These are phyloP conservation scores for Marisa cornuarietis DNA, from an alignment of 1,140 invertebrate species.

Conservation along the genomic window DNA sequence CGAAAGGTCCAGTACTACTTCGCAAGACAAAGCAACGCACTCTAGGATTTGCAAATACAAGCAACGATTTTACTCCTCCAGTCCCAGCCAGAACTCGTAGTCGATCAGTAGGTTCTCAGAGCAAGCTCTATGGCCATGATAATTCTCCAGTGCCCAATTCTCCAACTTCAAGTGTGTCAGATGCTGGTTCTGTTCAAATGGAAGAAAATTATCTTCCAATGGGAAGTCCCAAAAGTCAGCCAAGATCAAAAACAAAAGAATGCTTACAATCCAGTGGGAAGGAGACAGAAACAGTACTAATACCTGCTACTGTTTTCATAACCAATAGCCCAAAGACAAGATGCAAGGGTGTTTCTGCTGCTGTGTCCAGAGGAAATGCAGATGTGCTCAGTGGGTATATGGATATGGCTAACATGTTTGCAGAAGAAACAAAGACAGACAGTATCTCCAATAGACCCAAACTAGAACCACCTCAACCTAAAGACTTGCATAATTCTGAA, in stretches of 20 bases:
- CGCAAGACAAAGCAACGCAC: conserved; percentile 30
- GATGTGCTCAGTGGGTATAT: conserved; percentile 42
- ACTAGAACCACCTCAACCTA: background rate
- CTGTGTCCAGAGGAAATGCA: conserved; percentile 19
- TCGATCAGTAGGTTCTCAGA: conserved; percentile 26
- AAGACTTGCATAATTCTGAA: conserved; percentile 29
- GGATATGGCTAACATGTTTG: conserved; percentile 50
- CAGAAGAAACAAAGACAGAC: conserved; percentile 21
- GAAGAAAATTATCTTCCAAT: conserved; percentile 53
- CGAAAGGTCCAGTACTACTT: conserved; percentile 54
- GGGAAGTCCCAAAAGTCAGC: conserved; percentile 37
- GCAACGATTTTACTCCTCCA: conserved; percentile 34
- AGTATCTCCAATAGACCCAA: conserved; percentile 1
- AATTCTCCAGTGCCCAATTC: conserved; percentile 1
- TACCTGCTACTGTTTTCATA: conserved; percentile 14
- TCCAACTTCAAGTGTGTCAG: conserved; percentile 3
- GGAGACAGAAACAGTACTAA: conserved; percentile 10
- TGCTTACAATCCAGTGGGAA: conserved; percentile 22
- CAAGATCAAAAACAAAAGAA: background rate
- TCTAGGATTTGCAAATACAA: background rate
- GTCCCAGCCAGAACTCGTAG: conserved; percentile 36
- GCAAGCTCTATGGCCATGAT: conserved; percentile 18
- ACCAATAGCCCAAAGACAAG: conserved; percentile 37
- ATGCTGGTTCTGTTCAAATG: background rate
- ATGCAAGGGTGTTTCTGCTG: background rate